phyloP scores from a whole-genome alignment of 1,140 invertebrate genomes.

The Caenorhabditis remanei region DNA sequence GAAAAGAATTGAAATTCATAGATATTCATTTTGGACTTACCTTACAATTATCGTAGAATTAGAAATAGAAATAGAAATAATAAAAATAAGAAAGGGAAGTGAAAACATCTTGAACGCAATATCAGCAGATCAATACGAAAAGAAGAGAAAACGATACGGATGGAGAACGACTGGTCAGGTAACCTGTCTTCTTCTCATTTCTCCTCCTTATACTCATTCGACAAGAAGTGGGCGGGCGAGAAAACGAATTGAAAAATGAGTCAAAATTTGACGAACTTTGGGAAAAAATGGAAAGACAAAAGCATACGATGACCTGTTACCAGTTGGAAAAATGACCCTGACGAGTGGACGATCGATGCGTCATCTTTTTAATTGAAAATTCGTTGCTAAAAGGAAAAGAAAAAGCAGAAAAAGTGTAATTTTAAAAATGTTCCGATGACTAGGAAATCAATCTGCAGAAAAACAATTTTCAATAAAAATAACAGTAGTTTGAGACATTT shows the following conservation, averaged over 20 bases:
- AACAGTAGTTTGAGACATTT: too few relatives aligned
- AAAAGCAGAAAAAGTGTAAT: neutral
- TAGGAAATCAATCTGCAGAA: neutral
- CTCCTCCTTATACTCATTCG: constrained; percentile 40
- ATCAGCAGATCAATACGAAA: constrained; percentile 12
- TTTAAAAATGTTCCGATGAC: constrained; percentile 13
- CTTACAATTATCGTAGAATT: neutral
- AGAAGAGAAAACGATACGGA: neutral
- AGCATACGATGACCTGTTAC: constrained; percentile 13
- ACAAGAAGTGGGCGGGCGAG: neutral
- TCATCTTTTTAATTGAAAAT: neutral
- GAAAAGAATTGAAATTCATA: neutral
- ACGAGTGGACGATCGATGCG: constrained; percentile 9
- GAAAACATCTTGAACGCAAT: constrained; percentile 39
- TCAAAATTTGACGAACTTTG: constrained; percentile 53
- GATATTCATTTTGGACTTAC: neutral
- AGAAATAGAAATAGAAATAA: neutral
- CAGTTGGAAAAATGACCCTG: constrained; percentile 21
- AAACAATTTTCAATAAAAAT: neutral
- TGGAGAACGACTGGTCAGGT: constrained; percentile 31
- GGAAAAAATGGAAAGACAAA: constrained; percentile 10
- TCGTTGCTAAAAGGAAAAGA: neutral
- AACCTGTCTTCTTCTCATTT: neutral
- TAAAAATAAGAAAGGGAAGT: neutral
- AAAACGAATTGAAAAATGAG: constrained; percentile 34